Base-by-base conservation (phyloP, 2,888 invertebrate species). In the Andrena flavipes region DNA sequence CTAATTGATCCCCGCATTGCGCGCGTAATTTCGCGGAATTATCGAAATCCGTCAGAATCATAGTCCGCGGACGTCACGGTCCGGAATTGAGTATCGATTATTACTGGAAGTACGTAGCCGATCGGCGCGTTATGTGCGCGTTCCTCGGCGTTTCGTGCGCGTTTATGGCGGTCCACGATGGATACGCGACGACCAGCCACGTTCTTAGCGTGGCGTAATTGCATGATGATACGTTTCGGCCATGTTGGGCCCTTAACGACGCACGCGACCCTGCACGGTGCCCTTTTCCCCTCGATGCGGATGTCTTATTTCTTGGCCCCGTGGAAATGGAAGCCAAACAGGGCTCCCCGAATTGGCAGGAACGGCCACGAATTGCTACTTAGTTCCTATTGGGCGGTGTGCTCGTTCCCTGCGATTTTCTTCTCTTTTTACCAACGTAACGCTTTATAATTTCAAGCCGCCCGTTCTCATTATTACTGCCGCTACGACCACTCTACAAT, bases 181-280 rank as follows among this genome's bases (percentile, higher is more conserved):
- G 42, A 63, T 81, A 69, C 60, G 74, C 75, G 81, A 76, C 64
- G 85, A 78, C 76, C 69, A 68, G 76, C 56, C 79, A 63, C 86
- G 76, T 87, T 87, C 85, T 88, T 87, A 85, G 85, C 82, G 77
- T 79, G 82, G 77, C 76, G 65, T 88, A 88, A 88, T 88, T 88
- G 88, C 84, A 88, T 88, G 88, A 88, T 88, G 88, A 88, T 88
- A 88, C 85, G 88, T 88, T 87, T 63, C 80, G 64, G 81, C 69
- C 81, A 78, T 74, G 83, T 79, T 72, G 78, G 82, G 75, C 69
- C 80, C 74, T 82, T 87, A 88, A 88, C 88, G 87, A 85, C 80
- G 79, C 87, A 88, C 87, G 87, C 87, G 87, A 87, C 86, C 75
- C 80, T 77, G 49, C 78, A 76, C 75, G 80, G 68, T 62, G 26